These are phyloP conservation scores for Tachycineta bicolor DNA, from an alignment of 2,113 vertebrate species.

Conservation along the genomic window DNA sequence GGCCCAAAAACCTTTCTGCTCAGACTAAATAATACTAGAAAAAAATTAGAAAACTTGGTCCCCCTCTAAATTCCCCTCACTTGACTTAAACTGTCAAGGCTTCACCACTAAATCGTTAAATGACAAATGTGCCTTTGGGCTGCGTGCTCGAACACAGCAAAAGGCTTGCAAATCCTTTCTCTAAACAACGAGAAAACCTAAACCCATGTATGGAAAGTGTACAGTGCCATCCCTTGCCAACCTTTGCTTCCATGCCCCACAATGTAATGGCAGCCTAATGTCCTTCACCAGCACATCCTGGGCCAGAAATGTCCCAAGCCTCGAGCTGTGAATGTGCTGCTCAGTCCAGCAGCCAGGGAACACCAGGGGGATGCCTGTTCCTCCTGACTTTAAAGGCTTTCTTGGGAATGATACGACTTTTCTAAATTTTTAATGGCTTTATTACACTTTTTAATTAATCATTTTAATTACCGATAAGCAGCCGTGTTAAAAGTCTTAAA, in stretches of 20 bases:
- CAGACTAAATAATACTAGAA: constrained; percentile 25
- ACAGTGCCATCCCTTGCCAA: neutral
- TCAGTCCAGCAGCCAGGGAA: neutral
- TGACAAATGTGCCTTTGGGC: neutral
- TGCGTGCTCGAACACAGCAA: neutral
- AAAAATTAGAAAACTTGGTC: neutral
- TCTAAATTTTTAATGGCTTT: neutral
- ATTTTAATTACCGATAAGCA: neutral
- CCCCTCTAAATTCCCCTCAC: neutral
- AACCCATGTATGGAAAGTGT: neutral
- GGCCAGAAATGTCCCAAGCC: neutral
- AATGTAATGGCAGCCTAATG: fast-evolving
- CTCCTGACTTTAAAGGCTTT: neutral
- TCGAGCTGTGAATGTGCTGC: neutral
- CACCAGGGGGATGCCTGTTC: neutral
- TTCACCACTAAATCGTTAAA: neutral
- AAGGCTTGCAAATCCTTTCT: neutral
- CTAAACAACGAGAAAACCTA: neutral
- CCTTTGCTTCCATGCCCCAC: neutral
- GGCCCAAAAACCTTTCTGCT: neutral
- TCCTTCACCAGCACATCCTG: neutral
- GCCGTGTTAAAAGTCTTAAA: neutral
- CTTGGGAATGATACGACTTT: neutral
- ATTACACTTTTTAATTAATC: neutral
- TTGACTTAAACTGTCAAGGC: neutral